Base-by-base conservation (phyloP, 1,140 invertebrate species). In the Homarus americanus region DNA sequence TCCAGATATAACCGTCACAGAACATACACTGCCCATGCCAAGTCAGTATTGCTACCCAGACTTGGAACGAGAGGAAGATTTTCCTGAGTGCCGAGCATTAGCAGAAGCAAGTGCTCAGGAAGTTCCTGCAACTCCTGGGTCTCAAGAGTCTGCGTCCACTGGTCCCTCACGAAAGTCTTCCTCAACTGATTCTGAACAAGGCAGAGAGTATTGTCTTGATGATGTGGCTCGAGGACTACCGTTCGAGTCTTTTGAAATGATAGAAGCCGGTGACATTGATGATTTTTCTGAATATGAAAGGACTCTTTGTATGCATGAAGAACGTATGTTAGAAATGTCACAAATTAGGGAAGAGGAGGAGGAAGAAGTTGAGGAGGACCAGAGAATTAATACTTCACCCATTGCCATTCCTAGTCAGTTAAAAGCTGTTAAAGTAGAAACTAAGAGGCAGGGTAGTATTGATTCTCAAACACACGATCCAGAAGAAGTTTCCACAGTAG, bases 1-100 rank as follows among this genome's bases (percentile, higher is more conserved):
- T 92, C 96, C 96, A 34, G 96, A 96, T 93, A 97, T 97, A 82
- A 96, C 95, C 93, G 95, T 96, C 20, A 96, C 96, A 3, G 95
- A 96, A 93, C 95, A 96, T 92, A 94, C 96, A 94, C 94, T 95
- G 78, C 95, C 95, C 44, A 93, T 95, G 73, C 93, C 95, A 83
- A 93, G 93, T 87, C 94, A 93, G 58, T 95, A 95, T 93, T 93
- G 93, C 53, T 95, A 95, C 93, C 95, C 95, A 40, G 95, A 95
- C 92, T 93, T 95, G 82, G 95, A 95, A 92, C 92, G 94, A 79
- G 94, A 95, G 90, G 93, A 93, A 40, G 93, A 94, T 91, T 93
- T 93, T 41, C 34, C 93, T n/a, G 93, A 93, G 87, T 90, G 89
- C 76, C 91, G 91, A 85, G 87, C 82, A 38, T 66, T 83, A 36